Conservation (phyloP, 2,113 vertebrate species). For the Sitta europaea region DNA sequence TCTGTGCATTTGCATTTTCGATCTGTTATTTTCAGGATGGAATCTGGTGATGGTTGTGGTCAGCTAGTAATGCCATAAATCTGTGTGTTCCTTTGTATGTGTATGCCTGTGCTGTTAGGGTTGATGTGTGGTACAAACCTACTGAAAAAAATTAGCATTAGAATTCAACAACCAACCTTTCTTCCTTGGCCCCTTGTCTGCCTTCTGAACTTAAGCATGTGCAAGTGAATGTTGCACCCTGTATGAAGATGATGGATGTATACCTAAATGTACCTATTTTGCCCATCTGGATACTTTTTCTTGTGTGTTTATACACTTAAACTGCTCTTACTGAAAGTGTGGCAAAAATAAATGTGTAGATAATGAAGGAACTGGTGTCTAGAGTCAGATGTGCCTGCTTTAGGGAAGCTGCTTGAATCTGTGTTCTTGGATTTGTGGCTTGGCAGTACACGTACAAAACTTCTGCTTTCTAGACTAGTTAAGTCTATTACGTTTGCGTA, state of each 20-base stretch:
- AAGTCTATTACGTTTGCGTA: background rate
- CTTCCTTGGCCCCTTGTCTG: background rate
- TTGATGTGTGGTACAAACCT: background rate
- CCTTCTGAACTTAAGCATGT: rapidly evolving
- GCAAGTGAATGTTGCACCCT: background rate
- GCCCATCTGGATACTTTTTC: background rate
- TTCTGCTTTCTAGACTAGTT: background rate
- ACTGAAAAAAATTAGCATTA: background rate
- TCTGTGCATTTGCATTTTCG: background rate
- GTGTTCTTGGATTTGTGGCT: background rate
- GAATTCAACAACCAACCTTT: background rate
- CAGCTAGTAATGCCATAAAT: background rate
- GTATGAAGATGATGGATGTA: background rate
- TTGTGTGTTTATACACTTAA: background rate
- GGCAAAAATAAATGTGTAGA: background rate
- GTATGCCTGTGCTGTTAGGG: background rate
- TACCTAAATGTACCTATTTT: background rate
- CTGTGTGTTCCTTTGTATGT: background rate
- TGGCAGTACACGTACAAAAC: background rate
- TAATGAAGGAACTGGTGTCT: background rate
- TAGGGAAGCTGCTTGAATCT: background rate
- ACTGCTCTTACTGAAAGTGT: background rate
- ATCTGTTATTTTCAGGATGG: background rate
- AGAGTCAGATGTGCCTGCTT: background rate
- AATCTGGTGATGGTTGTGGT: background rate